These are phyloP conservation scores for Nemopilema nomurai DNA, from an alignment of 30 jellyfish, hydroid and myxozoan genomes.

Conservation along the genomic window DNA sequence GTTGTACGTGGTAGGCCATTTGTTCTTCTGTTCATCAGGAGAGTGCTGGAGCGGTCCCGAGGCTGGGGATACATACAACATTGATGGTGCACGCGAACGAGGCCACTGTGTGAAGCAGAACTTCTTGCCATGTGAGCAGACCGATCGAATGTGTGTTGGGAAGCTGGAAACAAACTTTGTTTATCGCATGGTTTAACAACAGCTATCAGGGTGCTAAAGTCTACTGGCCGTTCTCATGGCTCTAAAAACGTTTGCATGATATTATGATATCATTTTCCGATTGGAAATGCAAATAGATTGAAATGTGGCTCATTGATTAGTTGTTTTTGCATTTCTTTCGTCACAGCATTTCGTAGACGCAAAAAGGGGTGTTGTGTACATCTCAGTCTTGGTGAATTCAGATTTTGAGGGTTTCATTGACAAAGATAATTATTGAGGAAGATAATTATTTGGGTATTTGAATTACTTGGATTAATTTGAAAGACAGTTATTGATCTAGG, in stretches of 20 bases:
- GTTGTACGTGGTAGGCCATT: no score
- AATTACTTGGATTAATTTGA: no score
- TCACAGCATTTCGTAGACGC: neutral
- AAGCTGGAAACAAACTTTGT: slow-evolving; percentile 51
- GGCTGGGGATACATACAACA: slow-evolving; percentile 59
- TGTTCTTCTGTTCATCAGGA: slow-evolving; percentile 12
- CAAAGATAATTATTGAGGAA: no score
- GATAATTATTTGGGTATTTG: no score
- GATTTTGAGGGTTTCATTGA: no score
- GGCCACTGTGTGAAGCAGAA: slow-evolving; percentile 31
- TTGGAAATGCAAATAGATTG: no score
- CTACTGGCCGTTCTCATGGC: neutral
- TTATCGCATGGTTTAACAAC: neutral
- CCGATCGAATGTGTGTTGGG: slow-evolving; percentile 48
- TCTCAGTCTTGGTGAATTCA: no score
- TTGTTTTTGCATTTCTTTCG: neutral
- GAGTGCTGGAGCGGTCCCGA: slow-evolving; percentile 76
- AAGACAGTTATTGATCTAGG: no score
- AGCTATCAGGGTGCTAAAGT: neutral
- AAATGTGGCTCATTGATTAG: neutral
- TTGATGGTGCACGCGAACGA: slow-evolving; percentile 29
- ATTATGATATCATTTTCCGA: no score
- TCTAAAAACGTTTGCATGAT: no score
- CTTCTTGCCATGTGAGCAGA: slow-evolving; percentile 22
- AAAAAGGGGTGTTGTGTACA: neutral